Evolutionary conservation across 2,797 vertebrate genomes (phyloP).

Genomic region (Poeciliopsis infans): DNA sequence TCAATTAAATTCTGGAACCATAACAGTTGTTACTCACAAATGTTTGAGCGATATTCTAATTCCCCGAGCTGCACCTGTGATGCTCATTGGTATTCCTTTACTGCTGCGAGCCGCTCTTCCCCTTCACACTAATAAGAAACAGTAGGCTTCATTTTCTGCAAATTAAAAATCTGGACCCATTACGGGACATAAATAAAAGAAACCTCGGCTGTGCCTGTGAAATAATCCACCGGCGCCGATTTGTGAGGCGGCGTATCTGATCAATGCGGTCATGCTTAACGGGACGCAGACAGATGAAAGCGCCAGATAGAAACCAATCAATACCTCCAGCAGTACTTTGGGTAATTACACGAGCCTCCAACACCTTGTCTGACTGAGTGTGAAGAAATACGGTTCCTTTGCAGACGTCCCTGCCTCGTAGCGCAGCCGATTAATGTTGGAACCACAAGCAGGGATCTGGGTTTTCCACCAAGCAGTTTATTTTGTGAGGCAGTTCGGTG

Average conservation of each 20-base stretch:
- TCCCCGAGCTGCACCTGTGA: background rate
- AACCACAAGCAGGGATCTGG: constrained; percentile 4
- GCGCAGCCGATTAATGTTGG: constrained; percentile 47
- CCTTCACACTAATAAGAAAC: constrained; percentile 26
- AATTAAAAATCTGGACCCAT: constrained; percentile 26
- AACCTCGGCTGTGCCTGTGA: constrained; percentile 3
- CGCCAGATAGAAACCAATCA: constrained; percentile 36
- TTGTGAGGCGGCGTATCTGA: constrained; percentile 19
- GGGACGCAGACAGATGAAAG: constrained; percentile 32
- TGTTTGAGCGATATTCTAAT: background rate
- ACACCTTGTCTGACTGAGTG: constrained; percentile 12
- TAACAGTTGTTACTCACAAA: background rate
- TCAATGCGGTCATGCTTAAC: constrained; percentile 24
- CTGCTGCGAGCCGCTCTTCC: constrained; percentile 11
- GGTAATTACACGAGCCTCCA: constrained; percentile 36
- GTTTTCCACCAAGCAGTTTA: constrained; percentile 16
- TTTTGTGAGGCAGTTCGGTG: constrained; percentile 26
- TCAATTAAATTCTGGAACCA: background rate
- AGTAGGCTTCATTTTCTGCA: constrained; percentile 21
- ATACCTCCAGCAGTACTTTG: constrained; percentile 40
- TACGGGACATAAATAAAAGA: constrained; percentile 12
- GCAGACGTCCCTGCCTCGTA: constrained; percentile 22
- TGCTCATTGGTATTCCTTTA: constrained; percentile 5
- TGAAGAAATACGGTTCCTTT: constrained; percentile 34
- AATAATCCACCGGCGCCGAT: constrained; percentile 9